Base-by-base conservation (phyloP, 1,140 invertebrate genomes). In the Cyrtorhinus lividipennis region DNA sequence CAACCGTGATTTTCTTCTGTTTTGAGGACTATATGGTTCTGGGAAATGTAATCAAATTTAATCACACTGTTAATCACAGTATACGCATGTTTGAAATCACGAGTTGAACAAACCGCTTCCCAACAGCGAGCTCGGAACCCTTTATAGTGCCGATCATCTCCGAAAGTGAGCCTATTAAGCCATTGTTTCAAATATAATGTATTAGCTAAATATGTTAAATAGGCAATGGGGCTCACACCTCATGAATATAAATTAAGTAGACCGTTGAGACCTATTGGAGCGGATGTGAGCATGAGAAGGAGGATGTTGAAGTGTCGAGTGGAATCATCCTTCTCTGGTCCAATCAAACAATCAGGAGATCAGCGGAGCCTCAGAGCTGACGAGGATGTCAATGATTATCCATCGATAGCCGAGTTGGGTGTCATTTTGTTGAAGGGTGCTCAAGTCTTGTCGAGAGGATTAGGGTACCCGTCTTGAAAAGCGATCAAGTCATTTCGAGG, bases 291-390 rank as follows among this genome's bases (percentile, higher is more conserved):
- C 48, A 20, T 5, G 48, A 53, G 48, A 53, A 15, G 48, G 48
- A 53, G 48, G 48, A 53, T 53, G 48, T 53, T 15, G 48, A 53
- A 53, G 48, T 53, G 48, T 53, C 48, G 48, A 53, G 48, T 53
- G 48, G 48, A 53, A 53, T 53, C 48, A 53, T 53, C 48, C 48
- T 53, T 53, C 48, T 53, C 20, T 53, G 48, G 20, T 5, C 48
- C 48, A 53, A 53, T 53, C 48, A 53, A 53, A 53, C 48, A 53
- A 53, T 53, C 48, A 53, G 48, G 48, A 53, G 48, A 53, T 53
- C 48, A 53, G 20, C 48, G 48, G 48, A 53, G 48, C 48, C 48
- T 53, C 20, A 15, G 12, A 22, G 48, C 48, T 53, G 48, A 53
- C 48, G 48, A 53, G 48, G 48, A 53, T 53, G 48, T 53, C 12